Evolutionary conservation across 2,797 vertebrate species (phyloP), one percentile per base, ranked within the genome.

Genomic region (Lithobates pipiens): DNA sequence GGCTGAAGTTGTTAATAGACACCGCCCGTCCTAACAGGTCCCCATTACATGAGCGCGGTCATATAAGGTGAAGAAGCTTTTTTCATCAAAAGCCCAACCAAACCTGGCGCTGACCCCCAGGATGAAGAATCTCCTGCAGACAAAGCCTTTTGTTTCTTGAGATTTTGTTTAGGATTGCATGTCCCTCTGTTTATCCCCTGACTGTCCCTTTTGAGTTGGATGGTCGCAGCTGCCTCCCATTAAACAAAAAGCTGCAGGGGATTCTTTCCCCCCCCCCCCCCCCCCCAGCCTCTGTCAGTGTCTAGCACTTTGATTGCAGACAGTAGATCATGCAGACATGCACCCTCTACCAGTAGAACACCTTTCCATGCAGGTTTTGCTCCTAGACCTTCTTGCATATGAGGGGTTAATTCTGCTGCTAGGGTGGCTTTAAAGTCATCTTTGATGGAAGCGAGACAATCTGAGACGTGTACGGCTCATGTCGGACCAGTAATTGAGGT

Each of bases 321-420:
- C 16, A 34, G 7, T 21, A 65, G 29, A 39, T 5, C 61, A 65
- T 3, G 29, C 29, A 29, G 29, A 29, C 29, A 29, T 29, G 9
- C n/a, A 61, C 32, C 5, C 7, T 13, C 68, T 61, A 13, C 46
- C 46, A 42, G 27, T 36, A 4, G 36, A 77, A 57, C 8, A 0
- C 76, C 50, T 36, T 34, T 34, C 10, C 8, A 34, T 23, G 13
- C 57, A 67, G 57, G 3, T 16, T 63, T 16, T 27, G 21, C 16
- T 7, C 1, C 18, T 11, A 2, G 25, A 11, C 18, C 29, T 15
- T n/a, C 5, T 25, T 16, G 63, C n/a, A 46, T 2, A 15, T 57
- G n/a, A 63, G 75, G 65, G 65, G 75, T 84, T 84, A 77, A 77
- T 77, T 77, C 39, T 50, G 57, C 23, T 68, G 71, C 57, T 63